phyloP scores from a whole-genome alignment of 2,113 vertebrate species.

The Ciconia stormi region DNA sequence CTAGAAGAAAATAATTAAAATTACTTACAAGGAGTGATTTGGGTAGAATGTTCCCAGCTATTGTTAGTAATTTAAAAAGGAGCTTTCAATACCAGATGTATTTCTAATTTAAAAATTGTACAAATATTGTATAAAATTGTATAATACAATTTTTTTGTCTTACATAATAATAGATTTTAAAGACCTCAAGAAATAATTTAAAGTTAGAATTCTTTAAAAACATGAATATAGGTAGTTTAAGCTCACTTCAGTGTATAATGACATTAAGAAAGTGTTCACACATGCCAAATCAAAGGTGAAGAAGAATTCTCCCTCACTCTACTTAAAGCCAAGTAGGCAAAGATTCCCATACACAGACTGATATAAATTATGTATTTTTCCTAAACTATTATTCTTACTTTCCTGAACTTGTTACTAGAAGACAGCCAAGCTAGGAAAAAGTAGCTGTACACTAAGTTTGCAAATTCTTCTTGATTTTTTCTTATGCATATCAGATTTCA shows the following conservation, averaged over 20 bases:
- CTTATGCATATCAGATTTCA: neutral
- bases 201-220: neutral
- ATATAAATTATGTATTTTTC: neutral
- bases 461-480: neutral
- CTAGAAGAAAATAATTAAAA: neutral
- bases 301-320: neutral
- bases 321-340: neutral
- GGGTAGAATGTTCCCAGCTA: rapidly evolving
- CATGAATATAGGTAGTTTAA: neutral
- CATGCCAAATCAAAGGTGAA: neutral
- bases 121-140: neutral
- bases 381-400: neutral
- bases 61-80: neutral
- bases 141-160: neutral
- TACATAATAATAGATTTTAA: neutral
- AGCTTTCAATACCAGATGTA: neutral
- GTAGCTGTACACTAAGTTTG: neutral
- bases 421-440: neutral
- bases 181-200: neutral
- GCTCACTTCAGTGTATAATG: neutral
- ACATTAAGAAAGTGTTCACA: neutral
- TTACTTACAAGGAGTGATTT: neutral
- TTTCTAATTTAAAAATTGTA: neutral
- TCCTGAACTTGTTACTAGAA: neutral
- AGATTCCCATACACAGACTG: neutral